Percentiles rank a stretch among this genome's conserved stretches.
Conservation (phyloP, 2,113 vertebrate genomes). For the Alethe castanea region DNA sequence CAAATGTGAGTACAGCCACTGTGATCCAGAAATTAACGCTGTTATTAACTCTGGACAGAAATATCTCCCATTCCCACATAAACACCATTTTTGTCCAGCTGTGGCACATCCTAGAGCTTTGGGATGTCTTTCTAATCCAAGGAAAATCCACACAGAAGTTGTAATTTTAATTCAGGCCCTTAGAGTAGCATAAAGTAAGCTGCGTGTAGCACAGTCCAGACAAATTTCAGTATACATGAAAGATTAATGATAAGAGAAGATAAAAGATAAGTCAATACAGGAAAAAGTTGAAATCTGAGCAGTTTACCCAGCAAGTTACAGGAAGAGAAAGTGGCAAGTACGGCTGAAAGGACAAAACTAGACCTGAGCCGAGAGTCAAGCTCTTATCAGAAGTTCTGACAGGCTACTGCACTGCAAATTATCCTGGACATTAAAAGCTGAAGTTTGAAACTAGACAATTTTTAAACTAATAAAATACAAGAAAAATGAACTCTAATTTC, state of each 20-base stretch:
- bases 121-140: background rate
- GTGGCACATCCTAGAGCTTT: background rate
- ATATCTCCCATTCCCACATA: background rate
- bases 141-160: background rate
- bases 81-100: background rate
- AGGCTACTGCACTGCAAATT: background rate
- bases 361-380: accelerated
- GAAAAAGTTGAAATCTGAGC: background rate
- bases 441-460: background rate
- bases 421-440: background rate
- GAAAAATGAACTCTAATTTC: background rate
- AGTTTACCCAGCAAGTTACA: background rate
- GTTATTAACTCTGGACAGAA: background rate
- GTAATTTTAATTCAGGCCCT: background rate
- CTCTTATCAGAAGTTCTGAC: background rate
- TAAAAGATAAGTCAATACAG: background rate
- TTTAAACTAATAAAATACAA: background rate
- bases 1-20: background rate
- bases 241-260: background rate
- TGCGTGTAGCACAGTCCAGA: background rate
- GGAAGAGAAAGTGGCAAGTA: background rate
- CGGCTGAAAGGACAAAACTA: background rate
- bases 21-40: background rate
- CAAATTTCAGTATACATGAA: background rate
- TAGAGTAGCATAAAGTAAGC: background rate